Evolutionary conservation across 2,113 vertebrate genomes (phyloP), one percentile per base, ranked within the genome.

Genomic region (Megaleporinus macrocephalus): DNA sequence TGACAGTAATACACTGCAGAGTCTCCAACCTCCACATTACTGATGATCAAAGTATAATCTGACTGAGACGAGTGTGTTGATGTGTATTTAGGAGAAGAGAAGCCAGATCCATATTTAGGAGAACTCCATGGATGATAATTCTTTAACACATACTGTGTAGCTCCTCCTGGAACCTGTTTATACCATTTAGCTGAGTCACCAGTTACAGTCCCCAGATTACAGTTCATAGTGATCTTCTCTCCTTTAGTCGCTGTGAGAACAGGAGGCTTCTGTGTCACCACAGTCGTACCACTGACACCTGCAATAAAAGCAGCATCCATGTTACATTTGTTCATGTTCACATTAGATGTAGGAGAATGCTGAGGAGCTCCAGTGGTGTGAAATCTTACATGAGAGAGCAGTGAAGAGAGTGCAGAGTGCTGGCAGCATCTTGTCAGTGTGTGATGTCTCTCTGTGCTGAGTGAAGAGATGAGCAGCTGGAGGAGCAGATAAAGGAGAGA

Each of bases 1-100:
- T 7, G 0, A 88, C 88, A 91, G 84, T 87, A 82, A 90, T 90
- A 92, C 3, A 89, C 78, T 68, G 85, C 90, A 41, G 87, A 89
- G 78, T 92, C 90, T 85, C 73, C 59, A 53, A 82, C 82, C 55
- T 87, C 78, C 55, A 89, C 83, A 69, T 55, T 84, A 16, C 24
- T 88, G 14, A 92, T 88, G 18, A 79, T 87, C 36, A 92, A 83
- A 36, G 57, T 84, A 76, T 85, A 89, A 83, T 89, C 41, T 63
- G 44, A 53, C 11, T 18, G 4, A 65, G 73, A 80, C 13, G 59
- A 76, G n/a, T 51, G 29, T 80, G 41, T 77, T 9, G 41, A 36
- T 36, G 36, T 36, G 36, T 7, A 36, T 36, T 36, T 36, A 7
- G 36, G 36, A 36, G 36, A 36, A 7, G 36, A 36, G 36, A 36